Conservation (phyloP, 2,113 vertebrate genomes). For the Brachyhypopomus occidentalis region DNA sequence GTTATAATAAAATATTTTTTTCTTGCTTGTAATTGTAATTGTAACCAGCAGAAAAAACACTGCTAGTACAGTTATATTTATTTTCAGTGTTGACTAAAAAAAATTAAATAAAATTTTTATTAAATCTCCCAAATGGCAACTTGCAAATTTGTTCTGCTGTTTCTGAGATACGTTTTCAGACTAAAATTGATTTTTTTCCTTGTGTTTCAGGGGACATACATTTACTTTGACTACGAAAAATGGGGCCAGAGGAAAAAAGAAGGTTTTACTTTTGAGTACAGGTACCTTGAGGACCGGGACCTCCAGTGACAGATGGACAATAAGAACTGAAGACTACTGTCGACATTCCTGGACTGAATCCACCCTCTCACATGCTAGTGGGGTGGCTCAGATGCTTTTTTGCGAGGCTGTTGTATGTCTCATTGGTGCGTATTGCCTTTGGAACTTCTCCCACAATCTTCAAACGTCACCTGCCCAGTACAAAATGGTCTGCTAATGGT, state of each 20-base stretch:
- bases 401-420: conserved; percentile 52
- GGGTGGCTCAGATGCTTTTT: conserved; percentile 38
- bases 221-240: conserved; percentile 87
- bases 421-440: conserved; percentile 50
- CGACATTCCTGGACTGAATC: conserved; percentile 73
- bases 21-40: no score
- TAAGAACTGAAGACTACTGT: conserved; percentile 60
- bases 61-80: neutral
- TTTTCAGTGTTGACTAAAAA: no score
- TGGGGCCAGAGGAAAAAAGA: conserved; percentile 87
- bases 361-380: conserved; percentile 16
- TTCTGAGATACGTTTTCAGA: neutral
- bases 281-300: conserved; percentile 84
- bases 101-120: no score
- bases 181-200: neutral
- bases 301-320: conserved; percentile 74
- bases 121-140: no score
- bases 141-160: neutral
- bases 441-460: conserved; percentile 52
- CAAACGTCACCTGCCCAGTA: conserved; percentile 25
- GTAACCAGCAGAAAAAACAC: no score
- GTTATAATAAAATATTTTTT: no score
- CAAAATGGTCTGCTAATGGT: neutral
- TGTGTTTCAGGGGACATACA: conserved; percentile 78
- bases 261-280: conserved; percentile 84